Percentiles rank a stretch among this genome's conserved stretches.
phyloP scores from a whole-genome alignment of 2,113 vertebrate species.

The Acinonyx jubatus region DNA sequence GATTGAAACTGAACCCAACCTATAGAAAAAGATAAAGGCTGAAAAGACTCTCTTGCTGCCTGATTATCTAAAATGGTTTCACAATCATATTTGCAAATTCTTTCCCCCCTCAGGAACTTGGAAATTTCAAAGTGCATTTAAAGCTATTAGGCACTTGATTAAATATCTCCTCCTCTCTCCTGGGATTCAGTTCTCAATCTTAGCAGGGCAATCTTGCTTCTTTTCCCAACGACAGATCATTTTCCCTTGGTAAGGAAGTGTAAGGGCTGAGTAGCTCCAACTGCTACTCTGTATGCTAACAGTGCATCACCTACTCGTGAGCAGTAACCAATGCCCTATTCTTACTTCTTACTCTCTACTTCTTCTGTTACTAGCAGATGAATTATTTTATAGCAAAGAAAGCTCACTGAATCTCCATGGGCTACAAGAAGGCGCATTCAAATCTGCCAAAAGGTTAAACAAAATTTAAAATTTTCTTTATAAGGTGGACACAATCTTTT shows the following conservation, averaged over 20 bases:
- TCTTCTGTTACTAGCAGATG: neutral
- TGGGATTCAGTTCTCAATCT: neutral
- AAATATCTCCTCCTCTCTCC: neutral
- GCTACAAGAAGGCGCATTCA: neutral
- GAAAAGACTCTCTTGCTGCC: neutral
- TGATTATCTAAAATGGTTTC: neutral
- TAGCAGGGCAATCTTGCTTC: neutral
- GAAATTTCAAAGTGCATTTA: neutral
- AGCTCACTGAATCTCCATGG: neutral
- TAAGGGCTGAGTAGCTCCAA: neutral
- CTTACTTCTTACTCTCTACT: neutral
- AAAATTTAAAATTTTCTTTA: neutral
- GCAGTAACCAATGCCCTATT: neutral
- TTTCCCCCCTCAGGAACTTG: neutral
- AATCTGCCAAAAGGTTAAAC: neutral
- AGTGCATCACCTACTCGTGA: neutral
- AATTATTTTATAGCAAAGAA: slow-evolving; percentile 4
- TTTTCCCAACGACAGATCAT: neutral
- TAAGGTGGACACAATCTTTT: neutral
- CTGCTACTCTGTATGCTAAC: neutral
- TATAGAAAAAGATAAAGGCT: neutral
- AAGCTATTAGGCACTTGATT: neutral
- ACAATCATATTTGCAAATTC: neutral
- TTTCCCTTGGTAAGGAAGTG: neutral
- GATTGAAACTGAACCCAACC: neutral